Evolutionary conservation across 2,888 invertebrate genomes (phyloP), one percentile per base, ranked within the genome.

Genomic region (Tachystola acroxantha): DNA sequence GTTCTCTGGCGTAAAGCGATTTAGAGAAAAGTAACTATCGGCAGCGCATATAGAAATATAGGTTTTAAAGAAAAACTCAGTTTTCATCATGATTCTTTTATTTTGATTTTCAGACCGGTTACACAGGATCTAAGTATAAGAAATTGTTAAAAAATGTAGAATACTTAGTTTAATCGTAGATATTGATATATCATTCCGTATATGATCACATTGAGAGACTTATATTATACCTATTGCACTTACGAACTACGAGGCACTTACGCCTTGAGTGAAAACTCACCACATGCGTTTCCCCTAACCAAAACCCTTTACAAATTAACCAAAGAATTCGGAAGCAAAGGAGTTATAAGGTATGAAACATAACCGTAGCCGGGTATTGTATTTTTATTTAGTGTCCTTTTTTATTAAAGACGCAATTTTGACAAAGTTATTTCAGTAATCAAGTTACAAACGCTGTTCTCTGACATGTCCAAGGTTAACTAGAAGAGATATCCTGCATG

Each of bases 151-250:
- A 78, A 77, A 79, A 73, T 64, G 67, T 78, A 75, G 55, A 70
- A 58, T 69, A 67, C 64, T 70, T 64, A 59, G 48, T 54, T 58
- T 48, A 55, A 10, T 5, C 51, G 57, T 70, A 51, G 69, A 76
- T 79, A 78, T n/a, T n/a, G n/a, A n/a, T 79, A 38, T 42, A 78
- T 70, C 69, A 56, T 69, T 69, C 61, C 59, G 61, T 80, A 80
- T 70, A 79, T 72, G 73, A 84, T 84, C 84, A 84, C 84, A 82
- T 77, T 71, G 57, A 71, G 59, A 74, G 73, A 77, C 70, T 77
- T 64, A 58, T 44, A 44, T 56, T 64, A 58, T 44, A 44, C 55
- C 59, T 71, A 73, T 75, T 71, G 68, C 63, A 62, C 66, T 74
- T 78, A 78, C 10, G 24, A 57, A 46, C 71, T 78, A 79, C 39